These are phyloP conservation scores for Coranthus polyacanthus DNA, from an alignment of 2,797 vertebrate genomes.

Conservation along the genomic window DNA sequence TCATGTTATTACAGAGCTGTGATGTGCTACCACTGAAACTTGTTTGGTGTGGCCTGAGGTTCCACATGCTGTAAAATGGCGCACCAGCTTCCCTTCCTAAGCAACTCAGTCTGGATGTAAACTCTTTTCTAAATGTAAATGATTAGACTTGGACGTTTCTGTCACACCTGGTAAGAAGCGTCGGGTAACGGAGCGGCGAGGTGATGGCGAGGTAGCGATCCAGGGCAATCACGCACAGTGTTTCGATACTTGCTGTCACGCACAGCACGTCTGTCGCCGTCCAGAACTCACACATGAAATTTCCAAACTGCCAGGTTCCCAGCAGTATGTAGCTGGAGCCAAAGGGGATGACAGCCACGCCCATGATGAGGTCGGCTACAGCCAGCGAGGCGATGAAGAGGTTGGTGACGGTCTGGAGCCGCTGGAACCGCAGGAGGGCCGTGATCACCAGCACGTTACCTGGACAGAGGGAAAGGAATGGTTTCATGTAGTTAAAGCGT, in stretches of 20 bases:
- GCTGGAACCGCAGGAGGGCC: constrained; percentile 92
- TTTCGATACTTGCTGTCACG: constrained; percentile 98
- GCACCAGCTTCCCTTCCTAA: no score
- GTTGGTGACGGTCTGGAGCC: constrained; percentile 97
- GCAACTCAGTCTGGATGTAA: no score
- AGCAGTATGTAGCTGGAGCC: constrained; percentile 92
- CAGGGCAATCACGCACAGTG: constrained; percentile 95
- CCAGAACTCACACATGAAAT: constrained; percentile 96
- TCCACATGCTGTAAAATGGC: no score
- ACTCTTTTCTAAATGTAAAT: no score
- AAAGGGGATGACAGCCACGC: constrained; percentile 94
- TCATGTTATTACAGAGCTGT: no score
- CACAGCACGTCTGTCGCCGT: constrained; percentile 94
- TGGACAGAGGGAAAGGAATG: constrained; percentile 26
- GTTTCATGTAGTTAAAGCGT: no score
- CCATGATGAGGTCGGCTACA: constrained; percentile 97
- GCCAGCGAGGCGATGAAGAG: constrained; percentile 97
- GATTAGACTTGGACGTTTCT: no score
- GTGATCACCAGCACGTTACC: constrained; percentile 95
- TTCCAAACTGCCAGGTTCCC: constrained; percentile 91
- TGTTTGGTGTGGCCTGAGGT: no score
- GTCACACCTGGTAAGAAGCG: constrained; percentile 79
- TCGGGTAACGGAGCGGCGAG: constrained; percentile 94
- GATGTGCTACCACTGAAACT: no score
- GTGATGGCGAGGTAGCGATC: constrained; percentile 98